Percentiles rank a stretch among this genome's conserved stretches.
phyloP scores from a whole-genome alignment of 2,113 vertebrate species.

The Neodontobutis hainanensis region DNA sequence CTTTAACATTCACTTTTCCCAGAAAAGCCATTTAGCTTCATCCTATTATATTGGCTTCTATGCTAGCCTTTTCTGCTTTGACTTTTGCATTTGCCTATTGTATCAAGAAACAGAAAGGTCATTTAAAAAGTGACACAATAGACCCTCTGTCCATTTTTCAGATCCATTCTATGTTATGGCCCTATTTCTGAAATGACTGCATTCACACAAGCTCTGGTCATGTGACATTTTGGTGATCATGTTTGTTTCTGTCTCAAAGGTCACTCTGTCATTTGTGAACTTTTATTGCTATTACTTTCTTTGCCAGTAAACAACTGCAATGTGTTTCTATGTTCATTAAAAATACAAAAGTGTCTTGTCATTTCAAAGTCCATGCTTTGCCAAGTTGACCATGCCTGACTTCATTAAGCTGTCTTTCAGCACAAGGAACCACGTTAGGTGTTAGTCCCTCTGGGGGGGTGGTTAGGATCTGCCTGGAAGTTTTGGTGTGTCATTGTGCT shows the following conservation, averaged over 20 bases:
- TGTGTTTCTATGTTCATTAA: constrained; percentile 4
- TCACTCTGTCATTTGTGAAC: background rate
- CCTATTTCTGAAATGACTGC: too few relatives aligned
- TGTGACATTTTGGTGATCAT: background rate
- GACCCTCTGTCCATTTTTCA: too few relatives aligned
- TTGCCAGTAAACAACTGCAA: constrained; percentile 3
- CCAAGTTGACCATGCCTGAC: constrained; percentile 11
- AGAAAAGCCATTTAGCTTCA: too few relatives aligned
- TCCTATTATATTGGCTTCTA: too few relatives aligned
- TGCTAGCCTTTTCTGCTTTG: too few relatives aligned
- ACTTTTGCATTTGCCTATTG: too few relatives aligned
- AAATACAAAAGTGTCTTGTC: background rate
- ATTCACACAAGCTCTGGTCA: background rate
- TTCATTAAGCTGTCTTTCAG: constrained; percentile 21
- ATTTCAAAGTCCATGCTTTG: constrained; percentile 18
- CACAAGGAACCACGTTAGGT: constrained; percentile 13
- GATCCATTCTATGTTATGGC: background rate
- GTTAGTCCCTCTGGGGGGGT: constrained; percentile 28
- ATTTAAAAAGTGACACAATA: too few relatives aligned
- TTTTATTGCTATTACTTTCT: constrained; percentile 12
- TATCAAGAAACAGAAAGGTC: too few relatives aligned
- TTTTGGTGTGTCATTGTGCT: constrained; percentile 29
- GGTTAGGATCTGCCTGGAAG: constrained; percentile 21
- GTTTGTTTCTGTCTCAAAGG: background rate
- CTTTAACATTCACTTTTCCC: too few relatives aligned